Base-by-base conservation (phyloP, 2,797 vertebrate genomes). In the Rhinella marina region DNA sequence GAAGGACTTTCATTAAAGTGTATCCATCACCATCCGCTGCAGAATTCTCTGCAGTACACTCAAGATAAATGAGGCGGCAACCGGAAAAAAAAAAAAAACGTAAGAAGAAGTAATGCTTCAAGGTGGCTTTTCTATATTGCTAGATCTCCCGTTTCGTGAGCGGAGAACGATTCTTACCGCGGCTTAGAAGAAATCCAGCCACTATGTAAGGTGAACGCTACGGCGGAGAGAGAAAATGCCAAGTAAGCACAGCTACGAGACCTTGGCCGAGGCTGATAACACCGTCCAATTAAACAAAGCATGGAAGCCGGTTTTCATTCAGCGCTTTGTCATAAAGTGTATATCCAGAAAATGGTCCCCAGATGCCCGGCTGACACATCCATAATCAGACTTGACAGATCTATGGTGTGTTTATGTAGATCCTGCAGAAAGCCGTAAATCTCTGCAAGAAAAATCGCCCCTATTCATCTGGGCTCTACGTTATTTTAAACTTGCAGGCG, bases 11-110 rank as follows among this genome's bases (percentile, higher is more conserved):
- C 88, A 77, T 83, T 82, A 89, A 66, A 89, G 88, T 68, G 84
- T 83, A 89, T 89, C 84, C 79, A 86, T 86, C 84, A 89, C 80
- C 83, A 86, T 86, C 84, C 83, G 54, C 70, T 48, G 79, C 57
- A 59, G 84, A 88, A 86, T 82, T 88, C 88, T 86, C 88, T 86
- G 88, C 88, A 86, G 88, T 82, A 61, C 50, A 72, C 83, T 78
- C 80, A 86, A 89, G 88, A 89, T 89, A 89, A 89, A 89, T 89
- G 88, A 89, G 80, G 84, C 86, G 84, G 80, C 73, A 86, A 72
- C 82, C 52, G 64, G n/a, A 50, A 62, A 27, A n/a, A 80, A 80
- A 72, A 84, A 84, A 29, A n/a, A 48, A 81, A n/a, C 32, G 12
- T 16, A 77, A 54, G 75, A 77, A 73, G 83, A 81, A 86, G 59